Evolutionary conservation across 2,797 vertebrate species (phyloP).

Genomic region (Microtus obscurus): DNA sequence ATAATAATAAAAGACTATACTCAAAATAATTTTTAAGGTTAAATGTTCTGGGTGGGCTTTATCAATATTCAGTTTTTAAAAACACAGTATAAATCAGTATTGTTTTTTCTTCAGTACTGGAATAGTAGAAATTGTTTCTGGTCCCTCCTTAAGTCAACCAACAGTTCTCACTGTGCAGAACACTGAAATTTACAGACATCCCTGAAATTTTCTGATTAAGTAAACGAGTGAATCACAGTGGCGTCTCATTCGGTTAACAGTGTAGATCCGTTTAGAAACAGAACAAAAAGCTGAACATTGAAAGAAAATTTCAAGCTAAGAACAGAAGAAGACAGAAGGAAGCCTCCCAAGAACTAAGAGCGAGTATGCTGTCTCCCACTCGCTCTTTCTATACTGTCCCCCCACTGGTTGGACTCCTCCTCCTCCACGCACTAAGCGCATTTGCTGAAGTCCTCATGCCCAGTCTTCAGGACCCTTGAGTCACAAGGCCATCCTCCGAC

Average conservation of each 20-base stretch:
- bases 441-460: constrained; percentile 73
- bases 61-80: constrained; percentile 49
- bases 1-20: constrained; percentile 72
- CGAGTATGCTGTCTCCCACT: constrained; percentile 52
- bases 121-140: constrained; percentile 85
- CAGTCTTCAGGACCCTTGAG: constrained; percentile 62
- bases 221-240: constrained; percentile 89
- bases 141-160: constrained; percentile 85
- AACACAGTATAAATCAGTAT: constrained; percentile 39
- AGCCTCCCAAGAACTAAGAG: constrained; percentile 55
- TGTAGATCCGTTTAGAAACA: constrained; percentile 74
- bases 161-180: constrained; percentile 77
- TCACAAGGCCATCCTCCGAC: constrained; percentile 56
- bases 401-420: constrained; percentile 70
- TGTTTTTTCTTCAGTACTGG: constrained; percentile 74
- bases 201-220: constrained; percentile 84
- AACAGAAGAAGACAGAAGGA: not conserved
- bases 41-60: constrained; percentile 50
- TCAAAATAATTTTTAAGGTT: constrained; percentile 72
- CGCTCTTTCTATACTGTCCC: constrained; percentile 73
- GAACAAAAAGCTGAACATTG: constrained; percentile 75
- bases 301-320: constrained; percentile 76
- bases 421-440: constrained; percentile 72
- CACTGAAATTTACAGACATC: constrained; percentile 84
- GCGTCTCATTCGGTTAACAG: constrained; percentile 85